Evolutionary conservation across 2,113 vertebrate genomes (phyloP).

Genomic region (Ia io): DNA sequence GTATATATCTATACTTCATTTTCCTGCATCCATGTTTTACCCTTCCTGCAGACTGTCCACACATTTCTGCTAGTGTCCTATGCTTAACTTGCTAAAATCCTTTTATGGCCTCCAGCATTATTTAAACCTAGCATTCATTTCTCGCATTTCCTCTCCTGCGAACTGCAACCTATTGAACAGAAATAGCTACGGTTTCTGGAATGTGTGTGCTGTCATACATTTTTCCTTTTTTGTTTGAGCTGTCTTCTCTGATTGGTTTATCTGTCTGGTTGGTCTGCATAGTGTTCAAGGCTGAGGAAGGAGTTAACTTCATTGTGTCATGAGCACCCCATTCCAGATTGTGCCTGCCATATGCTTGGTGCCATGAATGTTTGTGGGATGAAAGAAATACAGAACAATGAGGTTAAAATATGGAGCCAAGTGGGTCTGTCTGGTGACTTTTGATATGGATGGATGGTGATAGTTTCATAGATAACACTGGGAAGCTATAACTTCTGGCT

Average conservation of each 20-base stretch:
- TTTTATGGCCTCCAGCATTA: neutral
- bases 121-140: constrained; percentile 33
- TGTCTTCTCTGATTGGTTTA: neutral
- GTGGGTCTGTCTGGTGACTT: neutral
- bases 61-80: neutral
- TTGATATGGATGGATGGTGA: neutral
- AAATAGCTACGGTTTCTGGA: constrained; percentile 42
- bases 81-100: neutral
- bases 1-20: neutral
- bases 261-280: neutral
- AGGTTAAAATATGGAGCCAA: neutral
- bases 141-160: constrained; percentile 16
- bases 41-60: neutral
- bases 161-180: neutral
- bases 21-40: neutral
- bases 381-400: neutral
- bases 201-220: neutral
- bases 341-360: neutral
- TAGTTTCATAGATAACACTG: neutral
- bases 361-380: neutral
- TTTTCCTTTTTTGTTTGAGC: neutral
- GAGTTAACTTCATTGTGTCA: neutral
- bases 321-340: neutral
- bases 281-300: neutral
- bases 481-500: neutral